Conservation (phyloP, 2,888 invertebrate genomes). For the Celastrina argiolus region DNA sequence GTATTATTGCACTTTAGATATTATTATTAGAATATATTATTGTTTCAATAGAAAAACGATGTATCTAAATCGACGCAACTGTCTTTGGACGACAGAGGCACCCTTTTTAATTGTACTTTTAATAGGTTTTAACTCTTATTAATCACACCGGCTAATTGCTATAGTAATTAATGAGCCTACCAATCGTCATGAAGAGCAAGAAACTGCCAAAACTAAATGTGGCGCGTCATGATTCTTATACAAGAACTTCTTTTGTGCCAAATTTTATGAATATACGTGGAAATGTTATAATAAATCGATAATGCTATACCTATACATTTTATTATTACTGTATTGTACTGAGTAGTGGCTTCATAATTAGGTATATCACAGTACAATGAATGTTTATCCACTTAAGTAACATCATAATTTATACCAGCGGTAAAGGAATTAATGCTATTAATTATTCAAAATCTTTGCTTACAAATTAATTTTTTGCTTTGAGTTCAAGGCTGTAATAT, state of each 20-base stretch:
- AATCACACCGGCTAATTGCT: background rate
- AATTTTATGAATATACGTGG: background rate
- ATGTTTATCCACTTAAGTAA: background rate
- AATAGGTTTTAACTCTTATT: background rate
- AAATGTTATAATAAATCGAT: background rate
- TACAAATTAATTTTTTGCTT: background rate
- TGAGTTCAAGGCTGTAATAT: background rate
- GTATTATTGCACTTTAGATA: too few species aligned
- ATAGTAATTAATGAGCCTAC: slow-evolving; percentile 6
- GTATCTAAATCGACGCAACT: background rate
- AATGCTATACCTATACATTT: background rate
- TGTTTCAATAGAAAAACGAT: too few species aligned
- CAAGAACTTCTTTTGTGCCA: slow-evolving; percentile 15
- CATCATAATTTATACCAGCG: background rate
- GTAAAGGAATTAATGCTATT: background rate
- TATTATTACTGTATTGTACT: background rate
- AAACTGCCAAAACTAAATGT: slow-evolving; percentile 12
- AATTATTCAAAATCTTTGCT: slow-evolving; percentile 4
- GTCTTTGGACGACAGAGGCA: background rate
- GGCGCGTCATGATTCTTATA: slow-evolving; percentile 14
- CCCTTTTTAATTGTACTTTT: background rate
- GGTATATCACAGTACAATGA: background rate
- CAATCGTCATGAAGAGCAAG: background rate
- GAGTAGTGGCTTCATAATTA: background rate
- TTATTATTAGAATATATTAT: too few species aligned